Base-by-base conservation (phyloP, 2,888 invertebrate genomes). In the Phytoseiulus persimilis region DNA sequence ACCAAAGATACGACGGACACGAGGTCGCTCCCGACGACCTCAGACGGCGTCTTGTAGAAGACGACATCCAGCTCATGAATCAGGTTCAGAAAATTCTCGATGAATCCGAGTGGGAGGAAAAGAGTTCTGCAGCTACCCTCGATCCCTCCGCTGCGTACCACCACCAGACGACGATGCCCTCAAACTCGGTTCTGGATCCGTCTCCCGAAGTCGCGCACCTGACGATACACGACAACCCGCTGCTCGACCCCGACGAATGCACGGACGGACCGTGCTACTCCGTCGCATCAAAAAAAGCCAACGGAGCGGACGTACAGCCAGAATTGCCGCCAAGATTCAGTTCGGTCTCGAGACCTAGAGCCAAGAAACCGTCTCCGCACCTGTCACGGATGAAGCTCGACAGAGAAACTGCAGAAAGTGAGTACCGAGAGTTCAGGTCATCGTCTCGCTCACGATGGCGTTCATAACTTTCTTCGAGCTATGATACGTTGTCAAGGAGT, bases 101-200 rank as follows among this genome's bases (percentile, higher is more conserved):
- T 45, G 87, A 87, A 32, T 87, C 87, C 32, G 87, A 87, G 33
- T 87, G 87, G 87, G 87, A 87, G 33, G 87, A 87, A 45, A 87
- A 87, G 87, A 87, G 87, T 32, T 87, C 87, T 33, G 87, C 33
- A 5, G 87, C 87, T n/a, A 87, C 87, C n/a, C 87, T 87, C 33
- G 87, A 87, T 31, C 32, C 87, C 45, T 87, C 87, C n/a, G 87
- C 87, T 33, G 87, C 87, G 33, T 87, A 87, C 32, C 87, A 87
- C 87, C 87, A 87, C 45, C 87, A 87, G 87, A 87, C 87, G 87
- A 87, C 87, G 87, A 87, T 87, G 87, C 87, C 87, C 39, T 87
- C 87, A 28, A 87, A 87, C 33, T 87, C 87, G 32, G 87, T 87
- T 33, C 87, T 87, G 31, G 87, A 87, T 33, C 87, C 87, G 18